Conservation (phyloP, 2,113 vertebrate genomes). For the Sander vitreus region DNA sequence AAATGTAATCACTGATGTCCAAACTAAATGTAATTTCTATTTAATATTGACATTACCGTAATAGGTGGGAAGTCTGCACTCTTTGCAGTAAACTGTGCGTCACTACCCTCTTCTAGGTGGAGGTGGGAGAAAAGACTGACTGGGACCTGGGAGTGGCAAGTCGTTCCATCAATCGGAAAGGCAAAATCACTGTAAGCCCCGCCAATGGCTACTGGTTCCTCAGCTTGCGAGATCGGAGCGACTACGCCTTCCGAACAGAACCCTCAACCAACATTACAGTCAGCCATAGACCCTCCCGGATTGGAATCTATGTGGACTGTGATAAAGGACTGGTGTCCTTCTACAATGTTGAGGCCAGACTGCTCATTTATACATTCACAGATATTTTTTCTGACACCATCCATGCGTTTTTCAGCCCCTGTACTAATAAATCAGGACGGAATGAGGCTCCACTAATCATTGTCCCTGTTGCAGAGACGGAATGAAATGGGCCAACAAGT, state of each 20-base stretch:
- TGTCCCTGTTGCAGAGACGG: conserved; percentile 51
- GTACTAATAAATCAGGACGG: conserved; percentile 76
- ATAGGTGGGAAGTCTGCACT: background rate
- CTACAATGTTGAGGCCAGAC: conserved; percentile 71
- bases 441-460: conserved; percentile 78
- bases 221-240: conserved; percentile 75
- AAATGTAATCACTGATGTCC: too few relatives aligned
- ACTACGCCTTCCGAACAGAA: conserved; percentile 75
- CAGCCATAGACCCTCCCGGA: conserved; percentile 48
- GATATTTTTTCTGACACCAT: conserved; percentile 79
- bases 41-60: background rate
- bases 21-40: background rate
- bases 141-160: conserved; percentile 84
- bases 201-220: conserved; percentile 84
- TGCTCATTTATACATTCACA: conserved; percentile 73
- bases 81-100: background rate
- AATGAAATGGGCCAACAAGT: conserved; percentile 38
- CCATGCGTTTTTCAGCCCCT: conserved; percentile 87
- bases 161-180: conserved; percentile 76
- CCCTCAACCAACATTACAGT: conserved; percentile 61
- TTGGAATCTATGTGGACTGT: conserved; percentile 78
- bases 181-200: conserved; percentile 80
- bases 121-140: conserved; percentile 83
- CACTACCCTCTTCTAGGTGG: conserved; percentile 62
- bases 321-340: conserved; percentile 81